Base-by-base conservation (phyloP, 1,140 invertebrate genomes). In the Phthorimaea operculella region DNA sequence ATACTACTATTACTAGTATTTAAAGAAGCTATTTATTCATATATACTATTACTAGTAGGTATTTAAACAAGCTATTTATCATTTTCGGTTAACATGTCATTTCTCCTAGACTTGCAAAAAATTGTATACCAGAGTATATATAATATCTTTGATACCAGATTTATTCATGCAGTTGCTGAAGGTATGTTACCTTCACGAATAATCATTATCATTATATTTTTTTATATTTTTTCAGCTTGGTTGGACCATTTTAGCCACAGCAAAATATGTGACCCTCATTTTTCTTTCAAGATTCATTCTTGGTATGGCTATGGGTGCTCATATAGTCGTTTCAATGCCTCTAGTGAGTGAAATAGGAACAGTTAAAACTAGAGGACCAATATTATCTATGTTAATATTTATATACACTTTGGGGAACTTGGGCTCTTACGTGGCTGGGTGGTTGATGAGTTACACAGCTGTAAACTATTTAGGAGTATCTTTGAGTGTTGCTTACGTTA, bases 391-490 rank as follows among this genome's bases (percentile, higher is more conserved):
- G 0, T 16, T 52, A 10, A 39, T 14, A 1, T 58, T 58, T n/a
- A 33, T 28, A 10, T 66, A 49, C 33, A 58, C 56, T 33, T 10
- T 57, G n/a, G 64, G 64, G 0, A 18, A 28, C 1, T 15, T 63
- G 1, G 9, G 33, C 0, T 60, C 64, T 0, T 66, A 66, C 15
- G 8, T 57, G 1, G 28, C 17, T 18, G 61, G 64, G 0, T 63
- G 64, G 56, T 51, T 60, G 10, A 63, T 58, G 36, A 60, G 54
- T 15, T 66, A 66, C n/a, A 28, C 42, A 60, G 1, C 33, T 55
- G 7, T 63, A 9, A 60, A 57, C 18, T 63, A 66, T 44, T 11
- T 57, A n/a, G 51, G 47, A 55, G 6, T 66, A 17, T 48, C 47
- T 14, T 10, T 44, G 2, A 51, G 47, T 28, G 58, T 66, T 0